Evolutionary conservation across 2,888 invertebrate species (phyloP), one percentile per base, ranked within the genome.

Genomic region (Lomographa bimaculata): DNA sequence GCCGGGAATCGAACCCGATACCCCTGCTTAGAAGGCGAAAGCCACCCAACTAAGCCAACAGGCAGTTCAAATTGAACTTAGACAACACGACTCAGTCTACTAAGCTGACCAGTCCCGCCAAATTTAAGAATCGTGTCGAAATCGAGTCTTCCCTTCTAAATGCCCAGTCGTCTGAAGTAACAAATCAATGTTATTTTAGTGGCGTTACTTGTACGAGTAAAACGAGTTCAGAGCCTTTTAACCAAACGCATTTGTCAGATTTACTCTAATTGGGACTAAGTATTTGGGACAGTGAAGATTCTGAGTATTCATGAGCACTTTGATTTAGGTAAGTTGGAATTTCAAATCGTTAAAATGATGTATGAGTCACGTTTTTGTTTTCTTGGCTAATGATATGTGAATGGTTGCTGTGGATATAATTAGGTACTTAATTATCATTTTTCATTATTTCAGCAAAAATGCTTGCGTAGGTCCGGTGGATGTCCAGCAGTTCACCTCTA

Each of bases 131-230:
- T 60, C 64, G 60, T 35, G 5, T 64, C 59, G 57, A 33, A 2
- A 4, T 41, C 58, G 50, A 54, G 20, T 44, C 65, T 57, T 44
- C 5, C 43, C 64, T 57, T 44, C 5, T 55, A 68, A 69, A 46
- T 1, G 7, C 1, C 5, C 7, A 19, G 11, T 27, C 28, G 7
- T 44, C 35, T 52, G 30, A 51, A 57, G 63, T 57, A 66, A 82
- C 79, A 80, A 83, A 80, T 79, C 79, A 79, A 74, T 66, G 69
- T 68, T 82, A 82, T 83, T 83, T 81, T 64, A 62, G 57, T 50
- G 56, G 76, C 78, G 85, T 86, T 84, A 82, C 67, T 83, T 47
- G 58, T 70, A 65, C 63, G 71, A 75, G 73, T 71, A 73, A 64
- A 73, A 69, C 64, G 63, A 64, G 70, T 70, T 70, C 71, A 73